Base-by-base conservation (phyloP, 2,797 vertebrate genomes). In the Lepus oiostolus region DNA sequence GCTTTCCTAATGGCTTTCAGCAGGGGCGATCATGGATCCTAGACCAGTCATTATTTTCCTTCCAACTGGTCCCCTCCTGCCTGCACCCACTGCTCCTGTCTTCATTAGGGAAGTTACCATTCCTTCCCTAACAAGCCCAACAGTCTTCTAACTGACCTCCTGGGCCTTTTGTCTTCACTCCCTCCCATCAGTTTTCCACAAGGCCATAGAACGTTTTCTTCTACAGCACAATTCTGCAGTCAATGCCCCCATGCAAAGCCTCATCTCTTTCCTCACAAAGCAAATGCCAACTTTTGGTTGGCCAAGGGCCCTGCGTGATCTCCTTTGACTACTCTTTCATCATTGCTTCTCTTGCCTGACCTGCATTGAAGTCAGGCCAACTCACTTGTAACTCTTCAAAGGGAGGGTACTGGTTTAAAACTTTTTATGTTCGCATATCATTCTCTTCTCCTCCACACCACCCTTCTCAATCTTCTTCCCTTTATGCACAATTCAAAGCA, bases 1-100 rank as follows among this genome's bases (percentile, higher is more conserved):
- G 63, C 12, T 83, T 72, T 70, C 71, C 42, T 71, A 74, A 65
- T 21, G 63, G 58, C 72, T 95, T 96, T 95, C 50, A 30, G 47
- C 63, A 54, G 71, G 17, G 28, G 24, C 9, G 38, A 9, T 72
- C 16, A 24, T 5, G 9, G 65, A 52, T 77, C 35, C 24, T 7
- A 42, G 10, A 30, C 30, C 30, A 42, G 68, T 77, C 92, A 93
- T 94, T 87, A 72, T 21, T 52, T 76, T 84, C 14, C 47, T 52
- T 90, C 19, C 79, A 68, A 17, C 32, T 11, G 79, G 58, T 81
- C 22, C 63, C 83, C 60, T 82, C 77, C 60, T 74, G 70, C 35
- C 47, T 68, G 47, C 24, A 19, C 52, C 3, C 28, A 14, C 32
- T 4, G 75, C 30, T 17, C 7, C 74, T 62, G n/a, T 30, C 86